phyloP scores from a whole-genome alignment of 92 coral and sea anemone species.

The Paramuricea clavata region DNA sequence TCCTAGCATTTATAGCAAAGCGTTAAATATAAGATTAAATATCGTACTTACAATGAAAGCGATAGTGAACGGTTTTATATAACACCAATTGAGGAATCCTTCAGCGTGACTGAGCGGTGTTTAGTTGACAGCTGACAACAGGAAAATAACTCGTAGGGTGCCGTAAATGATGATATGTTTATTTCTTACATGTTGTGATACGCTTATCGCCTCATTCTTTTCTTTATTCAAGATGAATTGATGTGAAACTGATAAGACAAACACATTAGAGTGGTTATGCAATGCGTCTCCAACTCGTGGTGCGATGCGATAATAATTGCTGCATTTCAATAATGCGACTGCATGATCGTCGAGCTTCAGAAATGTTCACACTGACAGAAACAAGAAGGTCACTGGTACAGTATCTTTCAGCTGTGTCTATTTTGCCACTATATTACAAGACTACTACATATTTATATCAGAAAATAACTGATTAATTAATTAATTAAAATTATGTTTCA shows the following conservation, averaged over 20 bases:
- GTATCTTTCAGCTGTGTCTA: no score
- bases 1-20: not conserved
- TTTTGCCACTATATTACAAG: no score
- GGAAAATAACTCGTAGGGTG: constrained; percentile 3
- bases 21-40: not conserved
- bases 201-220: constrained; percentile 1
- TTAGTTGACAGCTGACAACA: not conserved
- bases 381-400: no score
- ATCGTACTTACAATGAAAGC: not conserved
- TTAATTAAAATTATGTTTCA: no score
- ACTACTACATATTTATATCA: no score
- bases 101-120: not conserved
- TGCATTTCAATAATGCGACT: no score
- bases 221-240: constrained; percentile 5
- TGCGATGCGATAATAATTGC: no score
- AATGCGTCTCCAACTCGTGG: no score
- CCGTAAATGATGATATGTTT: not conserved
- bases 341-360: no score
- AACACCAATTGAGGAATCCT: not conserved
- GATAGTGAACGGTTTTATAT: not conserved
- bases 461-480: no score
- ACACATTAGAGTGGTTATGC: not conserved
- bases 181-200: constrained; percentile 22
- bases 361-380: no score
- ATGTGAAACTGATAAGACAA: constrained; percentile 4